A percentile compares a stretch with the other conserved stretches of the same genome.
Conservation (phyloP, 2,797 vertebrate genomes). For the Galagoides demidoff region DNA sequence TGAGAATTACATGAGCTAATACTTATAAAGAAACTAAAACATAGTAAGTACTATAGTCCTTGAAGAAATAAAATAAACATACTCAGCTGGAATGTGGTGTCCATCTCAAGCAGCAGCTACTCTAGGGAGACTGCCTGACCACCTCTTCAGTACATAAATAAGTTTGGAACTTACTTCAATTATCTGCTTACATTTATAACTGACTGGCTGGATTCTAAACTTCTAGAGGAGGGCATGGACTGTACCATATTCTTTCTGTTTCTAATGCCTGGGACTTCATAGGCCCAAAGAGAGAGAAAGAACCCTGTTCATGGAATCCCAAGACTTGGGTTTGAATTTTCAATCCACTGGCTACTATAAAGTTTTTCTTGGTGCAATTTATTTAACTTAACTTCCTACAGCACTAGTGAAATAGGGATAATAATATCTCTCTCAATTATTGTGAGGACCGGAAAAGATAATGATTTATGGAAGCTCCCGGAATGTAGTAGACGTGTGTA, state of each 20-base stretch:
- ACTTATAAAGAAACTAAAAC: neutral
- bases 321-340: neutral
- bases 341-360: neutral
- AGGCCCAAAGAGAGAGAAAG: conserved; percentile 7
- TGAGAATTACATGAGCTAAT: neutral
- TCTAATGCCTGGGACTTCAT: neutral
- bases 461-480: neutral
- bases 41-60: neutral
- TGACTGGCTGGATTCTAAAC: neutral
- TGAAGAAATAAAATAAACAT: neutral
- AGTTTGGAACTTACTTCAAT: neutral
- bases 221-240: neutral
- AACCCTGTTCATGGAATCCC: neutral
- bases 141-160: neutral
- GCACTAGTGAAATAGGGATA: neutral
- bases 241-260: neutral
- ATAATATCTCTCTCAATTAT: neutral
- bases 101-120: neutral
- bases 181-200: neutral
- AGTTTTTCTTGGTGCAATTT: neutral
- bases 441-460: neutral
- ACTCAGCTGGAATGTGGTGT: neutral
- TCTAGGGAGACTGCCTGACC: neutral
- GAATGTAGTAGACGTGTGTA: neutral
- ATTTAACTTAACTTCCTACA: neutral